phyloP scores from a whole-genome alignment of 1,140 invertebrate species.

The Microvelia longipes region DNA sequence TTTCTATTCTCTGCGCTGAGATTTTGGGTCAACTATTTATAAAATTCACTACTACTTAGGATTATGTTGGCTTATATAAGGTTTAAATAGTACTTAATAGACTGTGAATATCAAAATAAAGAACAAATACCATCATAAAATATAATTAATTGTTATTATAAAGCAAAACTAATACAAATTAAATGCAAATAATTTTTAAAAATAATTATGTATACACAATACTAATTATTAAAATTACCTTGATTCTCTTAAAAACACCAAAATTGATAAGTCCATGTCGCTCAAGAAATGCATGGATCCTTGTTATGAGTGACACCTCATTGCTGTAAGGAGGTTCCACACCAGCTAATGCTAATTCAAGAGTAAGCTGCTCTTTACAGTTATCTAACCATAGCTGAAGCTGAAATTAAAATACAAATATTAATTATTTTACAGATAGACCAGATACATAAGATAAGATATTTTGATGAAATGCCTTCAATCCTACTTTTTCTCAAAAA shows the following conservation, averaged over 20 bases:
- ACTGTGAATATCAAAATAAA: too few species aligned
- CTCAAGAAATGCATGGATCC: constrained; percentile 84
- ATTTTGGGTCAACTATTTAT: too few species aligned
- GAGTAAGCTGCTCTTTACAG: constrained; percentile 78
- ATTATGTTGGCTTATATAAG: too few species aligned
- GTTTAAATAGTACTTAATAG: too few species aligned
- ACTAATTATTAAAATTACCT: too few species aligned
- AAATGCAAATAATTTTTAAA: too few species aligned
- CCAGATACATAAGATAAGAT: background rate
- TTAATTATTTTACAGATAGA: background rate
- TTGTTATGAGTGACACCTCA: constrained; percentile 62
- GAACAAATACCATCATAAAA: too few species aligned
- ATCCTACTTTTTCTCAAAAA: background rate
- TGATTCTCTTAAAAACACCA: constrained; percentile 82
- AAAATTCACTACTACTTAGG: too few species aligned
- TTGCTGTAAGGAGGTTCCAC: constrained; percentile 87
- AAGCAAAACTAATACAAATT: too few species aligned
- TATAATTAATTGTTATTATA: too few species aligned
- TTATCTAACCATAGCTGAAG: constrained; percentile 95
- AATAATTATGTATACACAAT: too few species aligned
- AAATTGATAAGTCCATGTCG: constrained; percentile 97
- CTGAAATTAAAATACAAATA: constrained; percentile 29
- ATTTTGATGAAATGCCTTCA: background rate
- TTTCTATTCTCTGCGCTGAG: too few species aligned
- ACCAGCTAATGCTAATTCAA: constrained; percentile 61